Percentiles rank a stretch among this genome's conserved stretches.
Conservation (phyloP, 2,888 invertebrate genomes). For the Drosophila maculinotata region DNA sequence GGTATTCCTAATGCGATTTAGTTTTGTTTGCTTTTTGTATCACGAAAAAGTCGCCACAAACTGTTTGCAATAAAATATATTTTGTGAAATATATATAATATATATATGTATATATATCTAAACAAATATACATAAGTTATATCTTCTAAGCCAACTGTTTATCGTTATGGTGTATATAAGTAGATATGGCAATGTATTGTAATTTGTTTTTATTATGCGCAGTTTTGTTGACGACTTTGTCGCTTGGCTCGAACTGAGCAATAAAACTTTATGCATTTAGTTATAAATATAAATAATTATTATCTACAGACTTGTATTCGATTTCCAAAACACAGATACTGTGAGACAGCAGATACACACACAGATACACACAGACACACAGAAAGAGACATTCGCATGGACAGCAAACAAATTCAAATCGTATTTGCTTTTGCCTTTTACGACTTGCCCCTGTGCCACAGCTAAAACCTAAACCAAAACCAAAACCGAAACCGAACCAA, state of each 20-base stretch:
- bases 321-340: slow-evolving; percentile 50
- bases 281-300: slow-evolving; percentile 82
- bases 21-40: slow-evolving; percentile 9
- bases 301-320: slow-evolving; percentile 73
- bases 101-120: slow-evolving; percentile 24
- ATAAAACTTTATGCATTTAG: slow-evolving; percentile 81
- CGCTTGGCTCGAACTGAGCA: slow-evolving; percentile 49
- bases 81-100: slow-evolving; percentile 57
- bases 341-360: slow-evolving; percentile 39
- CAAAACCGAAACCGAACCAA: slow-evolving; percentile 23
- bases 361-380: slow-evolving; percentile 2
- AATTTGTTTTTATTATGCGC: slow-evolving; percentile 77
- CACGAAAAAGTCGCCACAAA: slow-evolving; percentile 52
- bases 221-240: slow-evolving; percentile 74
- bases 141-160: slow-evolving; percentile 25
- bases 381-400: slow-evolving; percentile 30
- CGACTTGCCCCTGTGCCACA: slow-evolving; percentile 48
- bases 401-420: slow-evolving; percentile 62
- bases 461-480: slow-evolving; percentile 28
- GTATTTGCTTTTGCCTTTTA: slow-evolving; percentile 61
- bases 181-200: slow-evolving; percentile 63
- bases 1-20: slow-evolving; percentile 3
- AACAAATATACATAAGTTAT: slow-evolving; percentile 3
- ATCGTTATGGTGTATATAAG: slow-evolving; percentile 9
- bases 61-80: slow-evolving; percentile 71